These are phyloP conservation scores for Seladonia tumulorum DNA, from an alignment of 2,888 invertebrate species.

Conservation along the genomic window DNA sequence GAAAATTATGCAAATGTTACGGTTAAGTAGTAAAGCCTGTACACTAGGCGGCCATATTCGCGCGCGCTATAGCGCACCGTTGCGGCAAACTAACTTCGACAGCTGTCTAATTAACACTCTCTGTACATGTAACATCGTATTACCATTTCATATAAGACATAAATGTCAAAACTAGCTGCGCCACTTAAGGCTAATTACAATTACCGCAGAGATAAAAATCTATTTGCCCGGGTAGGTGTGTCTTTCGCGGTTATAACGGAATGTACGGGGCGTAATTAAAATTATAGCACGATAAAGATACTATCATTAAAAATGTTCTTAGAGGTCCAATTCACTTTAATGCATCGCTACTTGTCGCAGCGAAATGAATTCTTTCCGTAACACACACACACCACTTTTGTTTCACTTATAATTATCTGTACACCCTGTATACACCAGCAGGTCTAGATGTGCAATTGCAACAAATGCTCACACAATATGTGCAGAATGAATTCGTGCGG, in stretches of 20 bases:
- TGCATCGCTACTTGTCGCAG: not conserved
- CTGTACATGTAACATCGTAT: not conserved
- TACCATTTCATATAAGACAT: not conserved
- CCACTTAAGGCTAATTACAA: constrained; percentile 55
- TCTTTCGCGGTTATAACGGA: not conserved
- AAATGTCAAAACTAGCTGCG: not conserved
- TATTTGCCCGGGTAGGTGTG: constrained; percentile 42
- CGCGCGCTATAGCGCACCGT: not conserved
- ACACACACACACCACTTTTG: not conserved
- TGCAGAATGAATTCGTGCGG: constrained; percentile 33
- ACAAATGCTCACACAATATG: not conserved
- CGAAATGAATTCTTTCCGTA: too few species aligned
- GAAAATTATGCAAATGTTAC: constrained; percentile 9
- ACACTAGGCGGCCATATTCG: not conserved
- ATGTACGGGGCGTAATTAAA: not conserved
- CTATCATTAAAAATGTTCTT: not conserved
- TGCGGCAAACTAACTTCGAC: not conserved
- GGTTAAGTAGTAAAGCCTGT: constrained; percentile 2
- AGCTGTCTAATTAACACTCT: constrained; percentile 21
- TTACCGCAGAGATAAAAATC: constrained; percentile 51
- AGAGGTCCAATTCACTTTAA: not conserved
- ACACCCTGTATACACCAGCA: not conserved
- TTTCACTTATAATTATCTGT: not conserved
- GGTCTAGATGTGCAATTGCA: constrained; percentile 2
- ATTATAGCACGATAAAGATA: not conserved